Evolutionary conservation across 2,113 vertebrate genomes (phyloP), one percentile per base, ranked within the genome.

Genomic region (Struthio camelus): DNA sequence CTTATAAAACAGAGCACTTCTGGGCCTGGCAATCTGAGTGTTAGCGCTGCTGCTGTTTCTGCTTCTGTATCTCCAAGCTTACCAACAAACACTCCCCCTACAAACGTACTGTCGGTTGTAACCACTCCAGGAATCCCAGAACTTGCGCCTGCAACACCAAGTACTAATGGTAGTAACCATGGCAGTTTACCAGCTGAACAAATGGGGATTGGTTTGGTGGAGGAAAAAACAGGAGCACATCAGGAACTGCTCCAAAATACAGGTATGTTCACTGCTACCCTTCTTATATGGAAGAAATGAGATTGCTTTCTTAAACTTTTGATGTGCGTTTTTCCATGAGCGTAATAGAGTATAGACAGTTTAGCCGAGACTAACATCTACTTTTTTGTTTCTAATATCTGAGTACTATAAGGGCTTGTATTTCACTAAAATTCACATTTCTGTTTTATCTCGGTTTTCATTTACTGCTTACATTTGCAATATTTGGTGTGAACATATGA

Each of bases 1-100:
- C 84, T 97, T 61, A 93, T 92, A 16, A 98, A 98, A 93, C 98
- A 98, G 71, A 93, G 97, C 96, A 96, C 98, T 97, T 97, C 94
- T 10, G 97, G 95, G 83, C 78, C 93, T 54, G 66, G 95, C 46
- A 51, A 5, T 30, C 61, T 50, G 2, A 83, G 81, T 20, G 32
- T 66, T 64, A 89, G 93, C 80, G 8, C 96, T 9, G 84, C 95
- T 30, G 70, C 91, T 44, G 85, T 92, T 87, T 92, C 98, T 14
- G 44, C 94, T 81, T 94, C 96, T 44, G 30, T 67, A 38, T 97
- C 97, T 38, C 96, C 98, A 10, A 70, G 93, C 40, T 80, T 91
- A 76, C 24, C 97, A 36, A 71, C 96, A 40, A 86, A 96, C 96
- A 73, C 97, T 90, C 93, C 97, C 72, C 86, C 93, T 46, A 56